A percentile compares a stretch with the other conserved stretches of the same genome.
Evolutionary conservation across 2,888 invertebrate genomes (phyloP).

Genomic region (Marronus borbonicus): DNA sequence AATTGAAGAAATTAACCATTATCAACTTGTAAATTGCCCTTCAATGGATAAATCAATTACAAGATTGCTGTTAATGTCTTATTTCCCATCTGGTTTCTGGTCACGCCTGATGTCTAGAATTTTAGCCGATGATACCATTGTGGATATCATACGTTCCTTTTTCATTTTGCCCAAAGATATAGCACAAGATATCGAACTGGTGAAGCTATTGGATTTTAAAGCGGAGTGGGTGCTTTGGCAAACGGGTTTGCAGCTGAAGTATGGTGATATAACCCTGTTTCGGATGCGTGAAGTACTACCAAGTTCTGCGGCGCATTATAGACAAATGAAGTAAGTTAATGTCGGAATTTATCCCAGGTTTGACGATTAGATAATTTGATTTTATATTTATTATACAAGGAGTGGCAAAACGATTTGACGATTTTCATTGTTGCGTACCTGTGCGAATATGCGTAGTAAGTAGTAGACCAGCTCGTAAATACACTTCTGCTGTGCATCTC

Average conservation of each 20-base stretch:
- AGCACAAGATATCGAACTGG: conserved; percentile 76
- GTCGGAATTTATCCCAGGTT: too few species aligned
- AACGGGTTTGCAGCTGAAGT: conserved; percentile 89
- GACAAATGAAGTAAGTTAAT: conserved; percentile 66
- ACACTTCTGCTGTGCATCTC: too few species aligned
- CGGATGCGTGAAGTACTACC: conserved; percentile 84
- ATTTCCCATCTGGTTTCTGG: conserved; percentile 99
- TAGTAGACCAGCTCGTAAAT: too few species aligned
- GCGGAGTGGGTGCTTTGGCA: conserved; percentile 97
- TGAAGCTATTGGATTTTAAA: conserved; percentile 77
- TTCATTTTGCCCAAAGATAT: conserved; percentile 83
- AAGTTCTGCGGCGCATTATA: conserved; percentile 72
- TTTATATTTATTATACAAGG: too few species aligned
- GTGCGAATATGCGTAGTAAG: too few species aligned
- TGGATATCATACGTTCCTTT: conserved; percentile 83
- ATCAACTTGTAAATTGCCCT: conserved; percentile 69
- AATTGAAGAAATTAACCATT: conserved; percentile 60
- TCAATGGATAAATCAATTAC: conserved; percentile 77
- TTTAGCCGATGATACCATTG: conserved; percentile 89
- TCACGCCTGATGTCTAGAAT: conserved; percentile 93
- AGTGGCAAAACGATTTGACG: too few species aligned
- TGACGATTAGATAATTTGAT: too few species aligned
- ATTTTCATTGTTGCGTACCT: too few species aligned
- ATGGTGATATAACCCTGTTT: conserved; percentile 86
- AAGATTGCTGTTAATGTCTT: conserved; percentile 92